Evolutionary conservation across 2,113 vertebrate genomes (phyloP).

Genomic region (Mystacornis crossleyi): DNA sequence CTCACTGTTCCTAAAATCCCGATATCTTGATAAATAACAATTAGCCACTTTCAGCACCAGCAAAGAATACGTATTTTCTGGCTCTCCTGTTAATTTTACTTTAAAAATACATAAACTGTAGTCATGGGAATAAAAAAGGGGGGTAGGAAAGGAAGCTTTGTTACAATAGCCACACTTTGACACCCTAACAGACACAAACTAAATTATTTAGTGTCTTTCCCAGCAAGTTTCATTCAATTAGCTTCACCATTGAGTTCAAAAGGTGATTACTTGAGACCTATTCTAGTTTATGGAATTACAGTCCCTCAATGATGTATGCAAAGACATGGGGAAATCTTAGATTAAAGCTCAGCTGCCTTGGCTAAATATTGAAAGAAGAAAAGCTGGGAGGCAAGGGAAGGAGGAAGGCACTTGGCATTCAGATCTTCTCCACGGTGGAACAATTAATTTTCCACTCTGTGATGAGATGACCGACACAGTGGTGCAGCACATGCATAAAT

Average conservation of each 20-base stretch:
- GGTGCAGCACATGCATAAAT: slow-evolving; percentile 1
- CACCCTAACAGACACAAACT: slow-evolving; percentile 43
- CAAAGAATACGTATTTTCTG: not conserved
- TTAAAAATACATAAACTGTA: not conserved
- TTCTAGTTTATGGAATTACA: slow-evolving; percentile 5
- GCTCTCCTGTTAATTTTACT: slow-evolving; percentile 3
- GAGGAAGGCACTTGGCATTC: slow-evolving; percentile 42
- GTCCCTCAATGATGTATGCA: not conserved
- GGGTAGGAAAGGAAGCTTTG: rapidly evolving
- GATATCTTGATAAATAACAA: not conserved
- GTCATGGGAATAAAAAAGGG: not conserved
- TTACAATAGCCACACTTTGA: not conserved
- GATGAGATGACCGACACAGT: slow-evolving; percentile 21
- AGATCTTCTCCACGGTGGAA: not conserved
- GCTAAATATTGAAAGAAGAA: slow-evolving; percentile 59
- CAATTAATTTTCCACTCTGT: slow-evolving; percentile 58
- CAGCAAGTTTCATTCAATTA: slow-evolving; percentile 66
- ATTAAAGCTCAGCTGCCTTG: slow-evolving; percentile 49
- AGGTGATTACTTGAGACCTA: slow-evolving; percentile 57
- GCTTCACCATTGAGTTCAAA: slow-evolving; percentile 52
- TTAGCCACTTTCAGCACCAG: not conserved
- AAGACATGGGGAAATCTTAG: slow-evolving; percentile 39
- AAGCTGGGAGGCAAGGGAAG: rapidly evolving
- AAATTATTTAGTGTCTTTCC: slow-evolving; percentile 64
- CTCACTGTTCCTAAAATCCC: not conserved